Conservation (phyloP, 2,888 invertebrate genomes). For the Diplazon laetatorius region DNA sequence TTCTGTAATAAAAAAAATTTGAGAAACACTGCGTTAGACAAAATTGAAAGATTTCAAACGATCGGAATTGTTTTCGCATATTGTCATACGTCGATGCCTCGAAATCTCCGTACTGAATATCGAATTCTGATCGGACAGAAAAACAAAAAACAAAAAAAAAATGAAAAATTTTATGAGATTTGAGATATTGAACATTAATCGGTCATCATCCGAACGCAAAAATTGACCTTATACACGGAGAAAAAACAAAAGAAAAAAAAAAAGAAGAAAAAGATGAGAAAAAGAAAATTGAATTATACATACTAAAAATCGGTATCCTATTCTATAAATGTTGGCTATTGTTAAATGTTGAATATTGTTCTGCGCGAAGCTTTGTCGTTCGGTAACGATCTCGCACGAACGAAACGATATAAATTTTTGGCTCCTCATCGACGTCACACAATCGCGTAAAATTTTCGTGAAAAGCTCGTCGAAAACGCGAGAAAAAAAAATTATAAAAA, state of each 20-base stretch:
- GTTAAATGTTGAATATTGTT: slow-evolving; percentile 82
- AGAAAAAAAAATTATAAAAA: too few species aligned
- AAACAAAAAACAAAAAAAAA: slow-evolving; percentile 35
- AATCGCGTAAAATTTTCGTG: slow-evolving; percentile 25
- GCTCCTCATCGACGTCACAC: background rate
- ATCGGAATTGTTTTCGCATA: slow-evolving; percentile 44
- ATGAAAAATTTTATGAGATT: slow-evolving; percentile 12
- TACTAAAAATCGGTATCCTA: slow-evolving; percentile 80
- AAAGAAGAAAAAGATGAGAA: slow-evolving; percentile 33
- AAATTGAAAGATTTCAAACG: slow-evolving; percentile 62
- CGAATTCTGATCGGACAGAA: slow-evolving; percentile 57
- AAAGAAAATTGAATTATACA: slow-evolving; percentile 72
- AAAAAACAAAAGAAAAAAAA: slow-evolving; percentile 13
- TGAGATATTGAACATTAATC: slow-evolving; percentile 24
- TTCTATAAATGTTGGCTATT: slow-evolving; percentile 82
- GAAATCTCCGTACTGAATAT: slow-evolving; percentile 8
- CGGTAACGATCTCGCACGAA: slow-evolving; percentile 59
- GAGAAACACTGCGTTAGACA: slow-evolving; percentile 75
- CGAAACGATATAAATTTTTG: slow-evolving; percentile 9
- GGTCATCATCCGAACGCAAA: slow-evolving; percentile 44
- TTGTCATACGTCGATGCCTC: slow-evolving; percentile 35
- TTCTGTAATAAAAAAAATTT: slow-evolving; percentile 62
- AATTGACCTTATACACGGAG: slow-evolving; percentile 58
- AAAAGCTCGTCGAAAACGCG: slow-evolving; percentile 6
- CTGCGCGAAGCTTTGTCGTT: slow-evolving; percentile 72